A percentile compares a stretch with the other conserved stretches of the same genome.
phyloP scores from a whole-genome alignment of 2,113 vertebrate species.

The Guaruba guarouba region DNA sequence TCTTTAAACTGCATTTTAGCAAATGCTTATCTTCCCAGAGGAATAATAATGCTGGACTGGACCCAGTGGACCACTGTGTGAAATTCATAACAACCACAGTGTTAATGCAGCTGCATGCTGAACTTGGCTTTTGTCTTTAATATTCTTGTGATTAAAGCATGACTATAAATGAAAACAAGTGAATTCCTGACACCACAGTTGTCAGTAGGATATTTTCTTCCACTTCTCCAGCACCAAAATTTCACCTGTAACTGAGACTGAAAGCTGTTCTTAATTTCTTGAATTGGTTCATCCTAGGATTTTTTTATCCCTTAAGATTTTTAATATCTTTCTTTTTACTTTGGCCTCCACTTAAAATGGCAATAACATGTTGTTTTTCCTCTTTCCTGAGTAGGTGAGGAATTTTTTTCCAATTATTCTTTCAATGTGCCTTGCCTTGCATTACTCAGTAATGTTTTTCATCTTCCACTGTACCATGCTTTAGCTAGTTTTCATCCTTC shows the following conservation, averaged over 20 bases:
- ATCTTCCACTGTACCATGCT: not conserved
- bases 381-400: not conserved
- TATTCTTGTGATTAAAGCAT: not conserved
- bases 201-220: not conserved
- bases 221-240: not conserved
- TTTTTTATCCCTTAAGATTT: not conserved
- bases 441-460: not conserved
- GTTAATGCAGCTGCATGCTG: not conserved
- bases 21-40: not conserved
- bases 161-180: not conserved
- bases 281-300: not conserved
- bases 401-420: not conserved
- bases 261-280: not conserved
- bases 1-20: not conserved
- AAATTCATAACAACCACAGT: not conserved
- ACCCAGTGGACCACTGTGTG: not conserved
- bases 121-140: not conserved
- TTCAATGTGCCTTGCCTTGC: not conserved
- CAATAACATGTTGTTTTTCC: not conserved
- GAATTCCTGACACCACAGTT: not conserved
- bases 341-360: not conserved
- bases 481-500: not conserved
- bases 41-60: not conserved
- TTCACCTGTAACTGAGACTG: not conserved
- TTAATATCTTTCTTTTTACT: not conserved